These are phyloP conservation scores for Piscicola geometra DNA, from an alignment of 2,888 invertebrate species.

Conservation along the genomic window DNA sequence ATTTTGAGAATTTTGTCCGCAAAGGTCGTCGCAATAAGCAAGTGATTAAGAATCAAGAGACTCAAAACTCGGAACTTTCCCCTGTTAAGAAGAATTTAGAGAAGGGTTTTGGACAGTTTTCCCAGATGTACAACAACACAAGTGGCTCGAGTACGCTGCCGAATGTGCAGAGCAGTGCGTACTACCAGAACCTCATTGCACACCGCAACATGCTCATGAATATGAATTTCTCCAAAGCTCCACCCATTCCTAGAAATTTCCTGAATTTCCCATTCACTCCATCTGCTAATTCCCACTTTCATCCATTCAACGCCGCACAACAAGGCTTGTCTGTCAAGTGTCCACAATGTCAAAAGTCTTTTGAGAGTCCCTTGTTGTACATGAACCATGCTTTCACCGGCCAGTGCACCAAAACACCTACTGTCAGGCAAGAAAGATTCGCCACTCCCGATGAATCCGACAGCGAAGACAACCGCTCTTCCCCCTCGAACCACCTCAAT, in stretches of 20 bases:
- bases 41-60: background rate
- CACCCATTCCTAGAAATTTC: background rate
- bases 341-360: background rate
- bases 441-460: background rate
- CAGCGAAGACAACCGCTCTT: background rate
- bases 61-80: background rate
- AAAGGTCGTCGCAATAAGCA: slow-evolving; percentile 18
- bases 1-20: slow-evolving; percentile 29
- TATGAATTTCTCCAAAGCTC: background rate
- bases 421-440: background rate
- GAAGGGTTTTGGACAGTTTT: background rate
- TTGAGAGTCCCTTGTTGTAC: background rate
- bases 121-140: background rate
- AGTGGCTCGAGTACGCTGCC: background rate
- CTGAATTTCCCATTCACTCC: background rate
- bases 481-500: background rate
- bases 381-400: slow-evolving; percentile 6
- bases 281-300: background rate
- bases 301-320: background rate
- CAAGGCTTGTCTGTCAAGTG: background rate
- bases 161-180: background rate
- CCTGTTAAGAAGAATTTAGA: background rate
- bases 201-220: slow-evolving; percentile 2
- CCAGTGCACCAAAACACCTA: background rate
- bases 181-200: slow-evolving; percentile 7